Conservation (phyloP, 2,888 invertebrate species). For the Nemoura dubitans region DNA sequence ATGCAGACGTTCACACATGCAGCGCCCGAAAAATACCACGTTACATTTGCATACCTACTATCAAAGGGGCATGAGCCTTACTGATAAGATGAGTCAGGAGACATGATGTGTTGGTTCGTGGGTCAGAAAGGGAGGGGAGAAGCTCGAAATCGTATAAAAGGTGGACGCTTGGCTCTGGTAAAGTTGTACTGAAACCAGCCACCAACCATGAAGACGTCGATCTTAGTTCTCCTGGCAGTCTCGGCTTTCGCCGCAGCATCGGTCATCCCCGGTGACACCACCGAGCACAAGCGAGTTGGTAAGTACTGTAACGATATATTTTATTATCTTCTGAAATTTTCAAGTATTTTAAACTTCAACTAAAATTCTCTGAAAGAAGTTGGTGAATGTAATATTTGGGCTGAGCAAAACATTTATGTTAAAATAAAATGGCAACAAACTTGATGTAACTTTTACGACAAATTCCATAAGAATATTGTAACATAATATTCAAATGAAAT, state of each 20-base stretch:
- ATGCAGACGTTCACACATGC: too few species aligned
- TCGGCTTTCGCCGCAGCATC: conserved; percentile 41
- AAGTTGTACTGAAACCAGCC: conserved; percentile 44
- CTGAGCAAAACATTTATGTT: too few species aligned
- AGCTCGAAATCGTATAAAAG: conserved; percentile 26
- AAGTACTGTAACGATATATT: conserved; percentile 3
- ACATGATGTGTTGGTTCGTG: not conserved
- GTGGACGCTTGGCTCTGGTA: not conserved
- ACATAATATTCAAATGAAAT: too few species aligned
- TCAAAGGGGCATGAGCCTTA: not conserved
- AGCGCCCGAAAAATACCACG: too few species aligned
- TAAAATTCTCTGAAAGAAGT: not conserved
- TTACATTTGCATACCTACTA: too few species aligned
- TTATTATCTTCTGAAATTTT: not conserved
- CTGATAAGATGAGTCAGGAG: not conserved
- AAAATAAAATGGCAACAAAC: too few species aligned
- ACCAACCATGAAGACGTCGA: conserved; percentile 45
- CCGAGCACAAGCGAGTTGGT: conserved; percentile 43
- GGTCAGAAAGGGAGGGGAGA: not conserved
- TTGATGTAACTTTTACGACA: too few species aligned
- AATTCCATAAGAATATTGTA: too few species aligned
- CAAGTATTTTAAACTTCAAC: not conserved
- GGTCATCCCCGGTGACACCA: conserved; percentile 36
- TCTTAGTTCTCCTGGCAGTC: conserved; percentile 42
- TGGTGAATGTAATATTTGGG: not conserved